A percentile compares a stretch with the other conserved stretches of the same genome.
phyloP scores from a whole-genome alignment of 2,113 vertebrate species.

The Aegithalos caudatus region DNA sequence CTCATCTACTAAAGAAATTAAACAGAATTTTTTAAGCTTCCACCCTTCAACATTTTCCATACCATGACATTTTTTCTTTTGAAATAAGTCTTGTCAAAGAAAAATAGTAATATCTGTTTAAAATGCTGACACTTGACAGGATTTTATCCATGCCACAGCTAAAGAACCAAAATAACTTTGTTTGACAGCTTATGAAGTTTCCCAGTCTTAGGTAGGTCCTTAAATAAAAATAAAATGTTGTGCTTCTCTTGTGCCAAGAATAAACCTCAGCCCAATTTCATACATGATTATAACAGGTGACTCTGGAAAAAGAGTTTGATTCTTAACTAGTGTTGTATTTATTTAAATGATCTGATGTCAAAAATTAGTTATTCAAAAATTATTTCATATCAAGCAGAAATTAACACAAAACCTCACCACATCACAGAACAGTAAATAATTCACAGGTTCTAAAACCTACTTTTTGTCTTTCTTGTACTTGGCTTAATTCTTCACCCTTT shows the following conservation, averaged over 20 bases:
- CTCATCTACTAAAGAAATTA: background rate
- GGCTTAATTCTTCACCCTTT: conserved; percentile 78
- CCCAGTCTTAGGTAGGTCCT: background rate
- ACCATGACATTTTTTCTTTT: background rate
- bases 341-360: background rate
- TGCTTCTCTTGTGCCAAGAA: conserved; percentile 13
- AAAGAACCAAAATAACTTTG: background rate
- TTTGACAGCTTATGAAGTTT: conserved; percentile 2
- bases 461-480: conserved; percentile 85
- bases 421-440: background rate
- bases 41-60: background rate
- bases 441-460: conserved; percentile 66
- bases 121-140: background rate
- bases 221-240: background rate
- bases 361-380: background rate
- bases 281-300: background rate
- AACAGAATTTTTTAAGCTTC: background rate
- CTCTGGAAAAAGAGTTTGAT: background rate
- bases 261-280: background rate
- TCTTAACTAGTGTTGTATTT: background rate
- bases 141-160: background rate
- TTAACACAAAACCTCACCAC: background rate
- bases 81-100: background rate
- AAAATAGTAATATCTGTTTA: background rate
- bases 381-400: background rate